These are phyloP conservation scores for Sebastes minor DNA, from an alignment of 2,797 vertebrate genomes.

Conservation along the genomic window DNA sequence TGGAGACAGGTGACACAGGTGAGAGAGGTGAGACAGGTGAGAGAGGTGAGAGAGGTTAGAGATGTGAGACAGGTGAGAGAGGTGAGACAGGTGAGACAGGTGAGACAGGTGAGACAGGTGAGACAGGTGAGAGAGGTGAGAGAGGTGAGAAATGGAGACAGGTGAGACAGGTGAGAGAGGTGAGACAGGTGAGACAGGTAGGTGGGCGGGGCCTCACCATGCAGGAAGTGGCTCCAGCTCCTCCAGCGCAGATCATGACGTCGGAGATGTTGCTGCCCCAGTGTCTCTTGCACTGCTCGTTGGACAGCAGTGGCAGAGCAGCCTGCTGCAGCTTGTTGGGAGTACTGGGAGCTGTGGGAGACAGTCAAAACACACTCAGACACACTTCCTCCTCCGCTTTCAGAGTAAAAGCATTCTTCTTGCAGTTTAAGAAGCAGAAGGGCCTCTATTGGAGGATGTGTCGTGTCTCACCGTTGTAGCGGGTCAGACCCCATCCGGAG, in stretches of 20 bases:
- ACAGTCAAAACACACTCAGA: background rate
- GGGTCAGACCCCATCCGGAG: constrained; percentile 80
- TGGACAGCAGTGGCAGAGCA: constrained; percentile 86
- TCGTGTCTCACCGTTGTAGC: constrained; percentile 65
- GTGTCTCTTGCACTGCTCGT: constrained; percentile 71
- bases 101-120: too few species aligned
- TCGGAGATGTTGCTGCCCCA: constrained; percentile 6
- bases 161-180: too few species aligned
- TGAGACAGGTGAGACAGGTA: background rate
- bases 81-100: too few species aligned
- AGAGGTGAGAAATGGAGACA: too few species aligned
- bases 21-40: too few species aligned
- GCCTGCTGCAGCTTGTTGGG: constrained; percentile 85
- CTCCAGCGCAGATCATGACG: constrained; percentile 85
- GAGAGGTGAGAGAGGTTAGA: too few species aligned
- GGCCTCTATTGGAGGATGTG: background rate
- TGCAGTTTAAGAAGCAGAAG: background rate
- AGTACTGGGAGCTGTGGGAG: constrained; percentile 70
- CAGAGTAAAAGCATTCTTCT: constrained; percentile 3
- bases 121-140: too few species aligned
- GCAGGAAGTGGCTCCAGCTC: constrained; percentile 86
- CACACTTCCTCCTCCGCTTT: background rate
- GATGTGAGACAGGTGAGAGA: too few species aligned
- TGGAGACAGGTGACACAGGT: too few species aligned
- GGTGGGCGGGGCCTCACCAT: constrained; percentile 72